These are phyloP conservation scores for Drosophila picticornis DNA, from an alignment of 2,888 invertebrate genomes.

Conservation along the genomic window DNA sequence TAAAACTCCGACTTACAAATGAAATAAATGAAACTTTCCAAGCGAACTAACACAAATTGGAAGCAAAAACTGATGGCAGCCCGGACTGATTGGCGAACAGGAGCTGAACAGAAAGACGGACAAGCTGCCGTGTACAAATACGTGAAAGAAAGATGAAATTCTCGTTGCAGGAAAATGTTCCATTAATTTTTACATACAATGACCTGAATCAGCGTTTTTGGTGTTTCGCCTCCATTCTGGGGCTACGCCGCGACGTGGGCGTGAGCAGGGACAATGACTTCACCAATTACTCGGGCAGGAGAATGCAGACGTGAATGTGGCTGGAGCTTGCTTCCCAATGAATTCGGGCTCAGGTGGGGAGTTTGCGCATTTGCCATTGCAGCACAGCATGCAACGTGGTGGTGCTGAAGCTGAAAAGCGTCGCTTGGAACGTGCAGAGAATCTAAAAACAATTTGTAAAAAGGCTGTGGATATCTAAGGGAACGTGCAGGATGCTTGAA, in stretches of 20 bases:
- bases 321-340: conserved; percentile 39
- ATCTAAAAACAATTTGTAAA: conserved; percentile 66
- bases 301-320: conserved; percentile 53
- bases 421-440: conserved; percentile 61
- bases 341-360: conserved; percentile 59
- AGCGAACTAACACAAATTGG: conserved; percentile 45
- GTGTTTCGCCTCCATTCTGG: conserved; percentile 39
- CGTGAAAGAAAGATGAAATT: conserved; percentile 68
- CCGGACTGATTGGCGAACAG: conserved; percentile 45
- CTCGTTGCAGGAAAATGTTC: conserved; percentile 67
- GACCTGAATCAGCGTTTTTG: conserved; percentile 72
- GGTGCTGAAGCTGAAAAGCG: conserved; percentile 66
- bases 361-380: conserved; percentile 54
- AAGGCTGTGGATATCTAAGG: conserved; percentile 42
- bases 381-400: conserved; percentile 58
- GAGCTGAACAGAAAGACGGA: conserved; percentile 34
- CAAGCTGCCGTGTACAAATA: conserved; percentile 44
- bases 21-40: conserved; percentile 57
- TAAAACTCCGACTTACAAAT: conserved; percentile 47
- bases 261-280: conserved; percentile 53
- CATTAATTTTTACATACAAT: conserved; percentile 73
- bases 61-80: conserved; percentile 48
- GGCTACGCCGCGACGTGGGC: conserved; percentile 28
- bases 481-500: conserved; percentile 60
- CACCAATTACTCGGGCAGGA: conserved; percentile 55